Evolutionary conservation across 1,140 invertebrate species (phyloP).

Genomic region (Xylocopa sonorina): DNA sequence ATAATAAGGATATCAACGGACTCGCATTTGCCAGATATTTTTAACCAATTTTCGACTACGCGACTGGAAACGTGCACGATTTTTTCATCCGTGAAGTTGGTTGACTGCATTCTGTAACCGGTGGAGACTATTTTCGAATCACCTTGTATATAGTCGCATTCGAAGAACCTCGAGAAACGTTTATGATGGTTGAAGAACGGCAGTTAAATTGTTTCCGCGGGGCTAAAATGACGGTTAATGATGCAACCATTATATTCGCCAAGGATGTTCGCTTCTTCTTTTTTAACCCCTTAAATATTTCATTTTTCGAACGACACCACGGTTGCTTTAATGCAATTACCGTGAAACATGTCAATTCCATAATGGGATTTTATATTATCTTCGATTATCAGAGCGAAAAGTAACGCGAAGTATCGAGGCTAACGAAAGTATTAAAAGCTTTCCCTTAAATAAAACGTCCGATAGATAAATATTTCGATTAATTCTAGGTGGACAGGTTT

Average conservation of each 20-base stretch:
- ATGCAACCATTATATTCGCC: conserved; percentile 40
- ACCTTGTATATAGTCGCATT: neutral
- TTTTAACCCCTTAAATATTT: neutral
- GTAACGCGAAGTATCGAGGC: neutral
- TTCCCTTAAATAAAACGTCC: neutral
- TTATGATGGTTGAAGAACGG: conserved; percentile 32
- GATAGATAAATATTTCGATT: neutral
- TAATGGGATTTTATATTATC: neutral
- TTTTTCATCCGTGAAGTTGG: neutral
- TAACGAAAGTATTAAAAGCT: neutral
- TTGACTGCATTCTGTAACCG: neutral
- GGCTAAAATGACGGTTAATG: conserved; percentile 49
- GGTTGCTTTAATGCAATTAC: neutral
- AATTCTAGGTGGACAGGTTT: neutral
- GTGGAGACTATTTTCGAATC: neutral
- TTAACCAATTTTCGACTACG: neutral
- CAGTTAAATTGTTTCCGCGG: conserved; percentile 68
- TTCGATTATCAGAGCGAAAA: neutral
- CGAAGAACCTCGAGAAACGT: neutral
- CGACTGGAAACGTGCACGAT: neutral
- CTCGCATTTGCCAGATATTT: neutral
- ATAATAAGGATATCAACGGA: neutral
- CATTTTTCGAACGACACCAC: neutral
- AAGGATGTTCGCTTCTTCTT: conserved; percentile 5
- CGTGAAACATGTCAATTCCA: neutral